These are phyloP conservation scores for Microchirus variegatus DNA, from an alignment of 2,797 vertebrate genomes.

Conservation along the genomic window DNA sequence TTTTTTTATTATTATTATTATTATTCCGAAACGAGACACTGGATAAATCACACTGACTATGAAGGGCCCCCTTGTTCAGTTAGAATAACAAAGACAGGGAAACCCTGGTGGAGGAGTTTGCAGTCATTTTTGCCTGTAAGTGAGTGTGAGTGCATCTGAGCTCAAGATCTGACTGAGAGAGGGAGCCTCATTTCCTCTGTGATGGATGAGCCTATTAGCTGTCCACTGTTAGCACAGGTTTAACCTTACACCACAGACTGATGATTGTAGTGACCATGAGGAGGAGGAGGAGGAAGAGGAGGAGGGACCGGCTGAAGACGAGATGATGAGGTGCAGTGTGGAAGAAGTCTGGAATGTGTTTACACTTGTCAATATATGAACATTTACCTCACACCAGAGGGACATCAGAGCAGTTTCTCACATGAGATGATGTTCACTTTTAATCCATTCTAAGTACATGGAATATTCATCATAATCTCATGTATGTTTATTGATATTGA, in stretches of 20 bases:
- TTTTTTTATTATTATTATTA: too few species aligned
- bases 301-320: constrained; percentile 15
- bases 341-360: too few species aligned
- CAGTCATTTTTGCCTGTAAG: constrained; percentile 55
- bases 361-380: neutral
- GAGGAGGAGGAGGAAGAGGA: constrained; percentile 5
- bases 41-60: constrained; percentile 72
- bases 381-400: neutral
- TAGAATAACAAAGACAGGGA: constrained; percentile 75
- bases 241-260: constrained; percentile 48
- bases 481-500: too few species aligned
- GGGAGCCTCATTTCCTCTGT: constrained; percentile 66
- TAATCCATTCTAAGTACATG: too few species aligned
- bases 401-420: too few species aligned
- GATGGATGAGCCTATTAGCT: constrained; percentile 77
- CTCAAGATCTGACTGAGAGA: constrained; percentile 33
- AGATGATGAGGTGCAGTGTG: constrained; percentile 13
- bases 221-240: constrained; percentile 64
- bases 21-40: constrained; percentile 74
- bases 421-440: too few species aligned
- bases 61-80: constrained; percentile 76
- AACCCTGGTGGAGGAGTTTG: constrained; percentile 62
- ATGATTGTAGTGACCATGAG: constrained; percentile 11
- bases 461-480: too few species aligned
- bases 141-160: constrained; percentile 53